phyloP scores from a whole-genome alignment of 1,140 invertebrate genomes.

The Calliphora vicina region DNA sequence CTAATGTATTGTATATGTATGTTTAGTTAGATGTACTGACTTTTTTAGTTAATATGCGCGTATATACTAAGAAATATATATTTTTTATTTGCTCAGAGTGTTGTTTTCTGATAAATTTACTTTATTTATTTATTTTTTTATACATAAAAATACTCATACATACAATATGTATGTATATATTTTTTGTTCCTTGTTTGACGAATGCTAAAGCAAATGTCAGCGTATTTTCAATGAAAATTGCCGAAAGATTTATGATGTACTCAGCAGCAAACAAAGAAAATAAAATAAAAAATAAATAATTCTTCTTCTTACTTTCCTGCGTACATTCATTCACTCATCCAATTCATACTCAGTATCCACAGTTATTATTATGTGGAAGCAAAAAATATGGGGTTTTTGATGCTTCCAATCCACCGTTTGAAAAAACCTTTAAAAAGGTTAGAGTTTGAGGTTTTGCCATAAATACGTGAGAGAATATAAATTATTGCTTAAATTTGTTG shows the following conservation, averaged over 20 bases:
- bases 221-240: constrained; percentile 25
- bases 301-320: neutral
- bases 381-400: neutral
- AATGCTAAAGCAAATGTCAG: constrained; percentile 21
- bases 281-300: neutral
- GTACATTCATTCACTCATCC: neutral
- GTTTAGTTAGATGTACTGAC: no score
- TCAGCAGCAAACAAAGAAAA: neutral
- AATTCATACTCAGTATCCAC: neutral
- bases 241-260: constrained; percentile 24
- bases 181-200: neutral
- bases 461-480: constrained; percentile 16
- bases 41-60: neutral
- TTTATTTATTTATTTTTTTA: neutral
- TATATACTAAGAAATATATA: neutral
- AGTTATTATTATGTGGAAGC: neutral
- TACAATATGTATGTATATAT: neutral
- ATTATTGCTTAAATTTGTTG: constrained; percentile 1
- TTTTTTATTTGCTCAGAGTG: neutral
- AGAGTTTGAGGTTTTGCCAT: neutral
- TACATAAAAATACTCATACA: no score
- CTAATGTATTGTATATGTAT: no score
- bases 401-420: neutral
- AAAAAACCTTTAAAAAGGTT: neutral
- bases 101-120: neutral